These are phyloP conservation scores for Pseudorhombus dupliciocellatus DNA, from an alignment of 2,113 vertebrate genomes.

Conservation along the genomic window DNA sequence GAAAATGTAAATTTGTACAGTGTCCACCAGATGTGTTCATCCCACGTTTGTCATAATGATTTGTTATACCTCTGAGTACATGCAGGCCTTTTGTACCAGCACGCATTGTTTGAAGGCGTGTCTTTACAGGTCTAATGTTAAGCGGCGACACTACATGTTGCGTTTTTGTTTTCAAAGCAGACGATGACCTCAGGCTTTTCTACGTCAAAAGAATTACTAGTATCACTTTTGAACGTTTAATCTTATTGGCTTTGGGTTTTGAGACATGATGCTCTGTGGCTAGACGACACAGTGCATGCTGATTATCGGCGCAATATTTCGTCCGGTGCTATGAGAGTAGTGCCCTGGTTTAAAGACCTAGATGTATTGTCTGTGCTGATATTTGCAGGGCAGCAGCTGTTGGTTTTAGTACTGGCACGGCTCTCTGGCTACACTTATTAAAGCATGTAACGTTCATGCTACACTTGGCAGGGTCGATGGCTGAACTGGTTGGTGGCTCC, in stretches of 20 bases:
- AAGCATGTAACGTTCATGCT: slow-evolving; percentile 65
- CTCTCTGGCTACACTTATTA: slow-evolving; percentile 70
- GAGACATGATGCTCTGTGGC: slow-evolving; percentile 34
- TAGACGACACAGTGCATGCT: slow-evolving; percentile 42
- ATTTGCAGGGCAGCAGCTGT: slow-evolving; percentile 62
- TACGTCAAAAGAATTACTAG: slow-evolving; percentile 26
- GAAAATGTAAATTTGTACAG: neutral
- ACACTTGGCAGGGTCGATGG: slow-evolving; percentile 56
- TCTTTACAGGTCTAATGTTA: slow-evolving; percentile 23
- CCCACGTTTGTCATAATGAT: slow-evolving; percentile 2
- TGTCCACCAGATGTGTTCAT: neutral
- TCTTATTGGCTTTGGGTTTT: slow-evolving; percentile 44
- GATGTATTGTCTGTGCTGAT: slow-evolving; percentile 61
- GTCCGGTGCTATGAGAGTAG: slow-evolving; percentile 42
- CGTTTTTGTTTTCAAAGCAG: slow-evolving; percentile 35
- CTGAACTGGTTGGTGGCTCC: slow-evolving; percentile 50
- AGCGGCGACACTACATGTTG: slow-evolving; percentile 25
- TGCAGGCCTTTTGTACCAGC: slow-evolving; percentile 4
- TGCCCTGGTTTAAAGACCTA: slow-evolving; percentile 49
- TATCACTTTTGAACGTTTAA: slow-evolving; percentile 32
- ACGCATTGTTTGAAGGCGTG: slow-evolving; percentile 18
- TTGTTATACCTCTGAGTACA: neutral
- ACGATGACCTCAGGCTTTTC: slow-evolving; percentile 42
- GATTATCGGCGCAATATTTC: slow-evolving; percentile 51
- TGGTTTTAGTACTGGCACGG: slow-evolving; percentile 64